Evolutionary conservation across 2,888 invertebrate genomes (phyloP).

Genomic region (Aromia moschata): DNA sequence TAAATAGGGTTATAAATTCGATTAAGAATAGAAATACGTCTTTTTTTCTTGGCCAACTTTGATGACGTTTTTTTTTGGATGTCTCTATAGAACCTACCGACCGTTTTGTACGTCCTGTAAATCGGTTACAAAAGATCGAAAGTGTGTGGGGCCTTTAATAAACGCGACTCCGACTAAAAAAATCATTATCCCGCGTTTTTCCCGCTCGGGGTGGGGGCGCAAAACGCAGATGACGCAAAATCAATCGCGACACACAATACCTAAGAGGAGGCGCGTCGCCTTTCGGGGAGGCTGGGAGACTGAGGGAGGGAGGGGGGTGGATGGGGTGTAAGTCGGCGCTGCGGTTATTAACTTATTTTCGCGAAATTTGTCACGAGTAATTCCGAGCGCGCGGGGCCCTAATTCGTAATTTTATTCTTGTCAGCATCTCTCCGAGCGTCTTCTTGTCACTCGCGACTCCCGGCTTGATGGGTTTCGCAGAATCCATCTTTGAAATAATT

Average conservation of each 20-base stretch:
- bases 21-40: no score
- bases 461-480: conserved; percentile 27
- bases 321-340: no score
- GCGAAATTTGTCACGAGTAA: conserved; percentile 35
- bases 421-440: conserved; percentile 23
- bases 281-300: background rate
- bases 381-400: conserved; percentile 26
- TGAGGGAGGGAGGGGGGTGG: no score
- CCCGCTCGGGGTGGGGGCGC: background rate
- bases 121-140: no score
- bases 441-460: conserved; percentile 12
- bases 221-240: background rate
- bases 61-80: no score
- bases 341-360: conserved; percentile 36
- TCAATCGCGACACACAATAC: conserved; percentile 2
- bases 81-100: no score
- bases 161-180: no score
- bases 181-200: background rate
- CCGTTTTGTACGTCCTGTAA: no score
- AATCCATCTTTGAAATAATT: conserved; percentile 32
- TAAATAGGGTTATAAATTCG: no score
- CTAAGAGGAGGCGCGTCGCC: background rate
- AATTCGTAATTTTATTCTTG: conserved; percentile 41
- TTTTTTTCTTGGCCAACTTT: no score
- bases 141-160: no score